Evolutionary conservation across 2,888 invertebrate species (phyloP), one percentile per base, ranked within the genome.

Genomic region (Caenorhabditis imperialis): DNA sequence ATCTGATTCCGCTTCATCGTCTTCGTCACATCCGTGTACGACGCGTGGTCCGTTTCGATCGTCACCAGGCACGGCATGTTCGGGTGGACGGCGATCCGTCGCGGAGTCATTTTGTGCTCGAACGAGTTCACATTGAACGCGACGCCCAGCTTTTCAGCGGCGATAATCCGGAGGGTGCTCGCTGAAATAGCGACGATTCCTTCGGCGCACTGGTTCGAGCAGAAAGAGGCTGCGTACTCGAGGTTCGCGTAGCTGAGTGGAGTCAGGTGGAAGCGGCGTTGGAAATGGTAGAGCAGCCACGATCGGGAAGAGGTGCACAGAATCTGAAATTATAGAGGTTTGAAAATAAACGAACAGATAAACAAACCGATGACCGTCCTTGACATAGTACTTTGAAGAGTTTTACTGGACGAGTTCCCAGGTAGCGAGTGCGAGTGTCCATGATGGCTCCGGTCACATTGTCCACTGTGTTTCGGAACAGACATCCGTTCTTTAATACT

Each of bases 161-260:
- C 97, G 89, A 99, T 92, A 91, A 99, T 99, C 82, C 91, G 90
- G 55, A 27, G 84, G 0, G 98, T 98, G 88, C 99, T 99, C 1
- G 96, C 94, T 0, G 97, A 96, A 88, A 99, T 99, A 0, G 99
- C 99, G 0, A 99, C 99, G 82, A 99, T 96, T 81, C 99, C 99
- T 89, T 99, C 99, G 0, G 96, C 95, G 91, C 99, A 99, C 89
- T 99, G 99, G 89, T 99, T 98, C 81, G 92, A 92, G 1, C 92
- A 91, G 89, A 99, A 99, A 3, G 97, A 97, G 1, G 97, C 95
- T 0, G 99, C 98, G 90, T 95, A 97, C 88, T 99, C 99, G 65
- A 99, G 90, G 63, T 95, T 93, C 89, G 45, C 97, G 88, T 99
- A 99, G 0, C 84, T 90, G 57, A 91, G 85, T 14, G 91, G 91